Evolutionary conservation across 1,140 invertebrate genomes (phyloP).

Genomic region (Trichogramma pretiosum): DNA sequence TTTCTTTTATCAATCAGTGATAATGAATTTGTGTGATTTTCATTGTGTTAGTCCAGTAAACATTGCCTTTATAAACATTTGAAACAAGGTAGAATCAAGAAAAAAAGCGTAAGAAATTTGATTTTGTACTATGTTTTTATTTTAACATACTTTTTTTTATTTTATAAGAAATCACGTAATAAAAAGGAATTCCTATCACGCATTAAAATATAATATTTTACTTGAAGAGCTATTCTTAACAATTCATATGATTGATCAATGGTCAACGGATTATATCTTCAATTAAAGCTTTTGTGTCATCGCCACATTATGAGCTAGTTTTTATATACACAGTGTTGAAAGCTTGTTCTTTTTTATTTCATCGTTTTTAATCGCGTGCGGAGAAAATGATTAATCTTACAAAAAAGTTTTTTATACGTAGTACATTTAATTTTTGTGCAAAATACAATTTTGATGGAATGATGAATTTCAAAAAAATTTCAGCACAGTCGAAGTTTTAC

Average conservation of each 20-base stretch:
- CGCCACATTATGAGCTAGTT: neutral
- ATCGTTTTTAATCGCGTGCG: neutral
- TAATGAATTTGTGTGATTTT: no score
- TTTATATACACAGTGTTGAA: no score
- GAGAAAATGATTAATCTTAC: neutral
- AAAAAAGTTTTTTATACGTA: neutral
- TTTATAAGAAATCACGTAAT: slow-evolving; percentile 18
- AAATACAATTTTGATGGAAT: slow-evolving; percentile 2
- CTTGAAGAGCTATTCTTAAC: neutral
- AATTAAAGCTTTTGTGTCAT: neutral
- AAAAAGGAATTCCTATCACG: slow-evolving; percentile 11
- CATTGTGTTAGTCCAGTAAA: no score
- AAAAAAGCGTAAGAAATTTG: no score
- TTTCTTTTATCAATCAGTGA: no score
- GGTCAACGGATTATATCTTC: neutral
- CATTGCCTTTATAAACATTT: no score
- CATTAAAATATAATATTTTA: neutral
- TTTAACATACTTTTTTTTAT: slow-evolving; percentile 14
- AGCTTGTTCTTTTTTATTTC: neutral
- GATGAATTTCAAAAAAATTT: neutral
- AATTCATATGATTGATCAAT: neutral
- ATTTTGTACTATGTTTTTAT: slow-evolving; percentile 3
- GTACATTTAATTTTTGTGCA: slow-evolving; percentile 3
- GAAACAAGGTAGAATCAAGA: no score
- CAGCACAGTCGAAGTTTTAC: neutral